Evolutionary conservation across 2,888 invertebrate species (phyloP), one percentile per base, ranked within the genome.

Genomic region (Invenusta paracnida): DNA sequence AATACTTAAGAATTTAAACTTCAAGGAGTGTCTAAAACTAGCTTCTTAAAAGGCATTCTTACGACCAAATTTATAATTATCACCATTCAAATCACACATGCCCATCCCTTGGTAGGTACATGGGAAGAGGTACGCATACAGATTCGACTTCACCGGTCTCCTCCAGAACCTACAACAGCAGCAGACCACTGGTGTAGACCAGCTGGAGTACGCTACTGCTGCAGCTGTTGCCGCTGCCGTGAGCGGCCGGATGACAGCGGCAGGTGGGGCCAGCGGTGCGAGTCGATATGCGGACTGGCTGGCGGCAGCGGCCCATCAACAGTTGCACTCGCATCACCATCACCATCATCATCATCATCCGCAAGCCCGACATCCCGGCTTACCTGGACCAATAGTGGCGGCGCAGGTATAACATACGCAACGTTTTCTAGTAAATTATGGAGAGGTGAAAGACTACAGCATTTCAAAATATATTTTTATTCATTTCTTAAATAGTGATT

Each of bases 61-160:
- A n/a, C n/a, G n/a, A n/a, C n/a, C n/a, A n/a, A n/a, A n/a, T n/a
- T n/a, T n/a, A n/a, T n/a, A n/a, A n/a, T n/a, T n/a, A n/a, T n/a
- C n/a, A n/a, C n/a, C n/a, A n/a, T n/a, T n/a, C n/a, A n/a, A n/a
- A n/a, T n/a, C n/a, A n/a, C n/a, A n/a, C n/a, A n/a, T n/a, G n/a
- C n/a, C n/a, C n/a, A n/a, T n/a, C n/a, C n/a, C n/a, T n/a, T n/a
- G n/a, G n/a, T n/a, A 85, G 85, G 81, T 85, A 2, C 85, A 85
- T 27, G 85, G 85, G 0, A 85, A 81, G 29, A 28, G 85, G 5
- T 85, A 85, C 85, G 85, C 81, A 0, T 85, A 85, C 67, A 25
- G 79, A 28, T 85, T 85, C 30, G 85, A 85, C 79, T 85, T 85
- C 79, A 29, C 79, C 67, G 85, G 85, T n/a, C 29, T 85, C 23